Percentiles rank a stretch among this genome's conserved stretches.
phyloP scores from a whole-genome alignment of 2,888 invertebrate genomes.

The Protonemura montana region DNA sequence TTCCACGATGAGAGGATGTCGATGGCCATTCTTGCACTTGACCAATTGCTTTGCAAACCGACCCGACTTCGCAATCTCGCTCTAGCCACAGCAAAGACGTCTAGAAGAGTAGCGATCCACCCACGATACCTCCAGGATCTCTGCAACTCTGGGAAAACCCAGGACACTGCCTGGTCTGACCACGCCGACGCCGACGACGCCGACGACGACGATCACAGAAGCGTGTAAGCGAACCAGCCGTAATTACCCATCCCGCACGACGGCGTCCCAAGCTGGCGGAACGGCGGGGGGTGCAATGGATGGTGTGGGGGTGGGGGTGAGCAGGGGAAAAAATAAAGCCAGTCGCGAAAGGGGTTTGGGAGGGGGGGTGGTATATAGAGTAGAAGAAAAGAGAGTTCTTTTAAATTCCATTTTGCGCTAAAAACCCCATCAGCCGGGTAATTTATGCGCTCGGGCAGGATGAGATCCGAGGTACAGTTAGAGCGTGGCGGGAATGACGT shows the following conservation, averaged over 20 bases:
- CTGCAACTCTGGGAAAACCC: too few relatives aligned
- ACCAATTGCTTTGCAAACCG: too few relatives aligned
- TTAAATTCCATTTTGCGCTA: background rate
- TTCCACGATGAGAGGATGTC: too few relatives aligned
- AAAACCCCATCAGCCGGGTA: background rate
- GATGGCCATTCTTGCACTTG: too few relatives aligned
- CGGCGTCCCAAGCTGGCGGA: background rate
- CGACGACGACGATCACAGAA: too few relatives aligned
- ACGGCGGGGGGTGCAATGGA: background rate
- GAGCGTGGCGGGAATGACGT: background rate
- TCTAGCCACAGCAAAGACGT: too few relatives aligned
- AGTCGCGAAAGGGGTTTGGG: background rate
- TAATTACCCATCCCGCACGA: background rate
- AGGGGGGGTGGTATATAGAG: background rate
- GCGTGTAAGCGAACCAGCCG: background rate
- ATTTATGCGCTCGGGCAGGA: background rate
- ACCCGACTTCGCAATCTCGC: too few relatives aligned
- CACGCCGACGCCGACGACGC: too few relatives aligned
- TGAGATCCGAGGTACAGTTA: background rate
- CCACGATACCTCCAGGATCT: too few relatives aligned
- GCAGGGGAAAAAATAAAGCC: background rate
- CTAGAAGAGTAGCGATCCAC: too few relatives aligned
- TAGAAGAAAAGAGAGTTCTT: conserved; percentile 1
- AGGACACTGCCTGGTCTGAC: too few relatives aligned
- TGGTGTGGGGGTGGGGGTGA: background rate